phyloP scores from a whole-genome alignment of 2,113 vertebrate genomes.

The Mungos mungo region DNA sequence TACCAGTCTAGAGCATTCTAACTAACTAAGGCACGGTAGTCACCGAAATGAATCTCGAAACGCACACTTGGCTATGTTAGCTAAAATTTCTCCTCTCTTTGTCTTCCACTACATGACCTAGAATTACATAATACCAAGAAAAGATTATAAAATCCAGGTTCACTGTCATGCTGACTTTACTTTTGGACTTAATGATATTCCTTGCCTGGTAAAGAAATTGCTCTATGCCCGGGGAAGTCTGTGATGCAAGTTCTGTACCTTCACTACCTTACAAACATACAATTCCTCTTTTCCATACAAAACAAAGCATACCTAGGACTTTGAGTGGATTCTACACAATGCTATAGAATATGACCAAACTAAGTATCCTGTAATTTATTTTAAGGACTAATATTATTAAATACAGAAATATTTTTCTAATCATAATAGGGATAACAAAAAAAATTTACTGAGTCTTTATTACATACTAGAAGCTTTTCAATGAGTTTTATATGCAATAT shows the following conservation, averaged over 20 bases:
- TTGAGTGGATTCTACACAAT: background rate
- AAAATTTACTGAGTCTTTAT: background rate
- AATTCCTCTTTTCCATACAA: background rate
- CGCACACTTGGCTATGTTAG: slow-evolving; percentile 77
- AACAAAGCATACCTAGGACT: background rate
- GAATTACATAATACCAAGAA: slow-evolving; percentile 10
- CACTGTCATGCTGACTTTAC: background rate
- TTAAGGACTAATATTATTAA: background rate
- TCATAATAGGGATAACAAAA: background rate
- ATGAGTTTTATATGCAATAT: no score
- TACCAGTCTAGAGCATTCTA: slow-evolving; percentile 65
- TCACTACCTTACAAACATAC: background rate
- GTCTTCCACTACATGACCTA: background rate
- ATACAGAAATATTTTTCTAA: background rate
- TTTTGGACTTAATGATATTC: background rate
- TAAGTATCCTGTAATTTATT: background rate
- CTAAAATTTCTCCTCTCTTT: slow-evolving; percentile 59
- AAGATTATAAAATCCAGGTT: background rate
- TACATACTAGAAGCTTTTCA: background rate
- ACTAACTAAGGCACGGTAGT: slow-evolving; percentile 78
- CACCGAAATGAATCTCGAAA: slow-evolving; percentile 76
- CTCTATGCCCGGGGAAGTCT: background rate
- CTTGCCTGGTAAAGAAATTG: background rate
- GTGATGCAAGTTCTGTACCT: background rate
- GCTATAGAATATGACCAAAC: background rate